Evolutionary conservation across 2,113 vertebrate species (phyloP).

Genomic region (Tinamus guttatus): DNA sequence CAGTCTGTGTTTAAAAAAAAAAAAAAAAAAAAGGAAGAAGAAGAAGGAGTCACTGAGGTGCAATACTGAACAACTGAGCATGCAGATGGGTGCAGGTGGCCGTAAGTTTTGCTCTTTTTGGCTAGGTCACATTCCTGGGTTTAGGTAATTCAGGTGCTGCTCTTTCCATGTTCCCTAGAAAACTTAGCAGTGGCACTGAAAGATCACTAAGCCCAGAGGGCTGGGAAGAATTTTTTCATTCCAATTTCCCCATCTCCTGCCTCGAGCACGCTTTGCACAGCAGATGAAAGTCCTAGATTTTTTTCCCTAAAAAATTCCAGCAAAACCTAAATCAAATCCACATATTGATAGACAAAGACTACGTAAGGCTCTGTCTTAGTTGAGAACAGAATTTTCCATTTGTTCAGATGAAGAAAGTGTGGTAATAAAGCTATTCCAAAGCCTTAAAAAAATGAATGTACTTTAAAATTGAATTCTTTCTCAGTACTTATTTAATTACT

Average conservation of each 20-base stretch:
- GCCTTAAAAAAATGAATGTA: neutral
- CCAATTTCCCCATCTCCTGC: neutral
- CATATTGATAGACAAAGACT: neutral
- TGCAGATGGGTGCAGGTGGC: neutral
- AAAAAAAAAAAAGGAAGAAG: slow-evolving; percentile 31
- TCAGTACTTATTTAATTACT: neutral
- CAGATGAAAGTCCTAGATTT: neutral
- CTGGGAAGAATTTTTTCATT: neutral
- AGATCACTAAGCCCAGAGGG: neutral
- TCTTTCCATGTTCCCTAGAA: neutral
- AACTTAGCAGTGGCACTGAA: neutral
- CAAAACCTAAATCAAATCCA: neutral
- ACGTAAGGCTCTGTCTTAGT: neutral
- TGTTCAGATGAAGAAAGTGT: neutral
- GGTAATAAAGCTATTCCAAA: neutral
- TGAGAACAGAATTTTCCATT: neutral
- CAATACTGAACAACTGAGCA: neutral
- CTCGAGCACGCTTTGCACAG: neutral
- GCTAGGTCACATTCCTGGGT: neutral
- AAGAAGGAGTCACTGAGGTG: neutral
- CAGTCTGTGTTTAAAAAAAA: slow-evolving; percentile 16
- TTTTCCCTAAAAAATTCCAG: neutral
- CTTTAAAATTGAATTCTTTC: neutral
- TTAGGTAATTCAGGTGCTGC: neutral
- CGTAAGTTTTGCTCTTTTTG: slow-evolving; percentile 30